Base-by-base conservation (phyloP, 2,888 invertebrate genomes). In the Drosophila rellima region DNA sequence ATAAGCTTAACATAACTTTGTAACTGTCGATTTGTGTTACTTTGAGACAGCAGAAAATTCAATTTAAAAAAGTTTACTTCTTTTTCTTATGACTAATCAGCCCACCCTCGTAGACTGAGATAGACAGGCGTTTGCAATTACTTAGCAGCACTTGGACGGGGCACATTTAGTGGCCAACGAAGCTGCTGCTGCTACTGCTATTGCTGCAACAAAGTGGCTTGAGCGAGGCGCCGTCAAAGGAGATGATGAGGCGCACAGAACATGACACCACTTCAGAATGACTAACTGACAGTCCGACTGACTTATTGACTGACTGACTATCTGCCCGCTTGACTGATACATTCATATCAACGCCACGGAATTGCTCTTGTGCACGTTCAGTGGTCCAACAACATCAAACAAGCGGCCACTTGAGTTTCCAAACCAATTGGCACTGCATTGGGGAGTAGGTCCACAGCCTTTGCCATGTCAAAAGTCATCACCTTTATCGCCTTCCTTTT, bases 401-500 rank as follows among this genome's bases (percentile, higher is more conserved):
- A 71, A 64, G 68, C 65, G 63, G 64, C 72, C 76, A 85, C 71
- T 87, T 67, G 74, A 70, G 56, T 74, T 65, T 83, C 69, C 83
- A 80, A 78, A 68, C 85, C 82, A 69, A 88, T 82, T 84, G 78
- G 51, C 48, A 45, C 59, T 70, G 57, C 59, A 35, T 31, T 45
- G 26, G 26, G 35, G 17, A 31, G n/a, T n/a, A 23, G 31, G 47
- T 47, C 37, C 52, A 17, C 37, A 67, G 73, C 69, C 45, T 71
- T 77, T 83, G 86, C 88, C 88, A 87, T 88, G 87, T 87, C 89
- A 87, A 78, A 88, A 90, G 88, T 75, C 89, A 89, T 78, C 88
- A 89, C 81, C 81, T 80, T 81, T 82, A 87, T 85, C 88, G 82
- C 35, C 23, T 11, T 4, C 33, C 2, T 64, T 50, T 64, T 50